These are phyloP conservation scores for Diprion similis DNA, from an alignment of 1,140 invertebrate species.

Conservation along the genomic window DNA sequence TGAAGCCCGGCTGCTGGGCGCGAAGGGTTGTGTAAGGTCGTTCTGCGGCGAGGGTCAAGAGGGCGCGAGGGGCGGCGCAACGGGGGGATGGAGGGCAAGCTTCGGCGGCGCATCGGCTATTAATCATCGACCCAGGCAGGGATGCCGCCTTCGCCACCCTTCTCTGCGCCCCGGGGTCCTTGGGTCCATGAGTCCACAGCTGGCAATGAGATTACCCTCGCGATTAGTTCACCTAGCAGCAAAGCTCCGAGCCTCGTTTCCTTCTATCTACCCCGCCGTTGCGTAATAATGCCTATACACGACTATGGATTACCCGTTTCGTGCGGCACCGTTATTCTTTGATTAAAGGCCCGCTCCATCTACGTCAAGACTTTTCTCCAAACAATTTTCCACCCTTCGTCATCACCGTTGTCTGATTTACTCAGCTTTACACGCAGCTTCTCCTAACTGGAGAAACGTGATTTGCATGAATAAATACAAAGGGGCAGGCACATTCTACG, in stretches of 20 bases:
- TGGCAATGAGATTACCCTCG: conserved; percentile 7
- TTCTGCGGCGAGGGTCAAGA: not conserved
- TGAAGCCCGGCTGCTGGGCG: not conserved
- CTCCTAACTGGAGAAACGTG: too few relatives aligned
- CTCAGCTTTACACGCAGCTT: too few relatives aligned
- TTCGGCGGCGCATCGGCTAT: not conserved
- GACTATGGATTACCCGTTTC: conserved; percentile 11
- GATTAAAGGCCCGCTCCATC: conserved; percentile 38
- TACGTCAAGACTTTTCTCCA: conserved; percentile 38
- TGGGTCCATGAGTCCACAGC: conserved; percentile 2
- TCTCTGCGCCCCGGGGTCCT: not conserved
- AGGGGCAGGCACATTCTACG: too few relatives aligned
- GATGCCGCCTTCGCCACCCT: conserved; percentile 6
- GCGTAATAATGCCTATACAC: too few relatives aligned
- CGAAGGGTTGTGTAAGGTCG: not conserved
- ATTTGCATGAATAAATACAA: too few relatives aligned
- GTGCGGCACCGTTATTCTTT: conserved; percentile 26
- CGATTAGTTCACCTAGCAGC: not conserved
- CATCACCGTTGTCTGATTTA: too few relatives aligned
- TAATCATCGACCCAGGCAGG: conserved; percentile 4
- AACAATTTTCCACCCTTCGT: too few relatives aligned
- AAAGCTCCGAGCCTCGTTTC: not conserved
- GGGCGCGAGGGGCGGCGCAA: too few relatives aligned
- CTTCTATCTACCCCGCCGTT: too few relatives aligned
- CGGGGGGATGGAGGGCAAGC: not conserved